Conservation (phyloP, 1,140 invertebrate species). For the Zaprionus taronus region DNA sequence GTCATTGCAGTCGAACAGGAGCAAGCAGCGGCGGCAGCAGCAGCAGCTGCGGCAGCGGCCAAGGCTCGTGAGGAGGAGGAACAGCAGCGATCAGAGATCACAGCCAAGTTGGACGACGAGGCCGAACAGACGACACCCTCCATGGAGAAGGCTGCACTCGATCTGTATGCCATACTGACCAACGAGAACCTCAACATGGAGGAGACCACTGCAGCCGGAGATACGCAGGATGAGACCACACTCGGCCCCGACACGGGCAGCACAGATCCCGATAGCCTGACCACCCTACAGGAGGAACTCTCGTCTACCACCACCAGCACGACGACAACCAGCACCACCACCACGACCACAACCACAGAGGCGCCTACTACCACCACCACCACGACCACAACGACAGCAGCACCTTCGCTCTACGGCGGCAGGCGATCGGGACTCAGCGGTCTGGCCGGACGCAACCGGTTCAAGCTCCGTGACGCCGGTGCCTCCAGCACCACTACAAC, state of each 20-base stretch:
- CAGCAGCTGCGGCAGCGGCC: constrained; percentile 55
- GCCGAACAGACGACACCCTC: constrained; percentile 87
- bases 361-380: constrained; percentile 85
- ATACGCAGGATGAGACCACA: constrained; percentile 71
- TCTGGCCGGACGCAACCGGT: constrained; percentile 68
- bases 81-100: background rate
- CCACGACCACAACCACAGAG: constrained; percentile 86
- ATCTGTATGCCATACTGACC: constrained; percentile 91
- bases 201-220: constrained; percentile 71
- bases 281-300: constrained; percentile 68
- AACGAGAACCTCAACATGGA: constrained; percentile 90
- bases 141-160: constrained; percentile 92
- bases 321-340: constrained; percentile 85
- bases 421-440: constrained; percentile 56
- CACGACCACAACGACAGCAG: constrained; percentile 86
- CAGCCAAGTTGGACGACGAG: constrained; percentile 80
- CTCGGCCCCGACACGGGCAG: constrained; percentile 78
- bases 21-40: constrained; percentile 53
- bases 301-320: constrained; percentile 86
- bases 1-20: constrained; percentile 73
- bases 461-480: constrained; percentile 81
- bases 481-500: constrained; percentile 78
- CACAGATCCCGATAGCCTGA: constrained; percentile 81
- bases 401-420: constrained; percentile 85
- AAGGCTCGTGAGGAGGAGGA: constrained; percentile 53